Conservation (phyloP, 2,888 invertebrate genomes). For the Leuctra nigra region DNA sequence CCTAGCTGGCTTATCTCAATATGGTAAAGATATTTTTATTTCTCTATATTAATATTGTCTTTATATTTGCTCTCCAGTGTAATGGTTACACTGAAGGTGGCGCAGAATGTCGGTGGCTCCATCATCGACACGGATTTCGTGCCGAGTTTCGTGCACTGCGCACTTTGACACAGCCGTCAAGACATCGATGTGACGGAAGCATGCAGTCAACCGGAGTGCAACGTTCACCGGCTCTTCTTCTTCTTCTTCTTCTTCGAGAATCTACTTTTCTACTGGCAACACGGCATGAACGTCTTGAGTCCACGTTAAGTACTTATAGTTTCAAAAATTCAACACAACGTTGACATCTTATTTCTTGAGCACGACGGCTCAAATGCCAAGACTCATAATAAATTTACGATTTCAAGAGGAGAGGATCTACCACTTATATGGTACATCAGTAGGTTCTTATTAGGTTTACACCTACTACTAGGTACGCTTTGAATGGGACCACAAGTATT, state of each 20-base stretch:
- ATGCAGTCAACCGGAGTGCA: slow-evolving; percentile 94
- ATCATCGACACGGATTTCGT: slow-evolving; percentile 98
- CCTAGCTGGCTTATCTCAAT: too few relatives aligned
- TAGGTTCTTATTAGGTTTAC: too few relatives aligned
- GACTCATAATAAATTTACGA: too few relatives aligned
- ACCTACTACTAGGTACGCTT: too few relatives aligned
- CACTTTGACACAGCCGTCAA: slow-evolving; percentile 94
- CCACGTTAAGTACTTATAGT: too few relatives aligned
- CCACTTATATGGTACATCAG: too few relatives aligned
- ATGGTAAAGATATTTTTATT: too few relatives aligned
- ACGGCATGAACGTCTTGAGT: background rate
- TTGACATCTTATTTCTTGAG: too few relatives aligned
- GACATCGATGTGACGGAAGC: slow-evolving; percentile 93
- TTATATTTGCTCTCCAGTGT: background rate
- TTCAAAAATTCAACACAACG: too few relatives aligned
- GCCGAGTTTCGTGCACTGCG: slow-evolving; percentile 86
- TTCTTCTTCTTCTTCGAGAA: slow-evolving; percentile 96
- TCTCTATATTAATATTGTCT: background rate
- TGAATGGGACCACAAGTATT: too few relatives aligned
- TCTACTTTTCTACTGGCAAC: slow-evolving; percentile 62
- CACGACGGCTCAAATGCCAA: too few relatives aligned
- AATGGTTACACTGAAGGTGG: slow-evolving; percentile 89
- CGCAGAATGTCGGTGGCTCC: slow-evolving; percentile 98
- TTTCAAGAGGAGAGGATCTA: too few relatives aligned
- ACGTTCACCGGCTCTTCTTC: slow-evolving; percentile 94